Percentiles rank a stretch among this genome's conserved stretches.
Evolutionary conservation across 1,140 invertebrate genomes (phyloP).

Genomic region (Arion vulgaris): DNA sequence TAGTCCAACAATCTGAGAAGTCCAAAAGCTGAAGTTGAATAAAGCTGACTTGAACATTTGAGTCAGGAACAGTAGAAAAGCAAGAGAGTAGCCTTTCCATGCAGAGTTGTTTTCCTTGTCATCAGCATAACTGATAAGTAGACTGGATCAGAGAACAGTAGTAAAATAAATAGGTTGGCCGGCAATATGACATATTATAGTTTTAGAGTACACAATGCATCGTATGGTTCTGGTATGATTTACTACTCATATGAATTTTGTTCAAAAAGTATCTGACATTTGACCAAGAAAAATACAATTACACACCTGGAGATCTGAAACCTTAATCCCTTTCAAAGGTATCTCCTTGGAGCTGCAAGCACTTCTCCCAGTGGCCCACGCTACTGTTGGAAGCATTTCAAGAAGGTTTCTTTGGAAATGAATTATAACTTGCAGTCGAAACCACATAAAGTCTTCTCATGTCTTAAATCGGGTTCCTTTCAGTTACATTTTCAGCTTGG

Average conservation of each 20-base stretch:
- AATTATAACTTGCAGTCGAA: no score
- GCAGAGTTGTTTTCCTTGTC: constrained; percentile 7
- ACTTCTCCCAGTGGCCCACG: no score
- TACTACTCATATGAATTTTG: neutral
- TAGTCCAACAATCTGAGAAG: constrained; percentile 82
- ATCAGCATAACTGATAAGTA: constrained; percentile 37
- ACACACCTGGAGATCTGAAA: no score
- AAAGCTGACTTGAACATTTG: constrained; percentile 89
- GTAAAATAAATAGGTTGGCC: neutral
- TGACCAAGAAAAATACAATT: no score
- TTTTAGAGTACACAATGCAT: neutral
- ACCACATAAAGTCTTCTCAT: no score
- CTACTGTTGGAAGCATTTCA: no score
- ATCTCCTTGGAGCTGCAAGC: no score
- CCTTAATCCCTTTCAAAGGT: no score
- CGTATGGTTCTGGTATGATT: neutral
- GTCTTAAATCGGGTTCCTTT: no score
- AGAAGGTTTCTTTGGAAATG: no score
- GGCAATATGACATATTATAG: neutral
- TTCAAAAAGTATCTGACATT: no score
- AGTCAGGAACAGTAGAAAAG: constrained; percentile 81
- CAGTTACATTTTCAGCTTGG: no score
- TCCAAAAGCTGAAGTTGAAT: constrained; percentile 73
- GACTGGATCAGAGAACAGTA: constrained; percentile 9
- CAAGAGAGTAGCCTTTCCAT: constrained; percentile 91